Percentiles rank a stretch among this genome's conserved stretches.
phyloP scores from a whole-genome alignment of 2,888 invertebrate species.

The Lampropteryx suffumata region DNA sequence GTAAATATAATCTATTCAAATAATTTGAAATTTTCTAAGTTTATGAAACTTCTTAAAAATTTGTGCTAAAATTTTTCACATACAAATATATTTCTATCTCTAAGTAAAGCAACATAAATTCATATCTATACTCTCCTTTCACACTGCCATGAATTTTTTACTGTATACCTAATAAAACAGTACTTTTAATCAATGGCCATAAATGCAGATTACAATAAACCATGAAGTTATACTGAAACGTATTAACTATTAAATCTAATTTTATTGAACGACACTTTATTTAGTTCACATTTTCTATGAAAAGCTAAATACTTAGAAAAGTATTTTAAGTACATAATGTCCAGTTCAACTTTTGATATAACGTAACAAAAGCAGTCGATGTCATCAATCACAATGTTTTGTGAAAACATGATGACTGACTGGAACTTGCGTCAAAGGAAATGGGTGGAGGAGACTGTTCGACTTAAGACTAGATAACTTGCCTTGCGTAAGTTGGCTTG shows the following conservation, averaged over 20 bases:
- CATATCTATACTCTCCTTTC: no score
- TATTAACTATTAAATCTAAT: slow-evolving; percentile 10
- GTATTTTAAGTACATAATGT: neutral
- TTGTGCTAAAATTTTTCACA: no score
- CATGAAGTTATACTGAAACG: slow-evolving; percentile 1
- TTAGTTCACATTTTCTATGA: slow-evolving; percentile 10
- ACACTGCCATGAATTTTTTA: neutral
- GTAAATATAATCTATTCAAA: no score
- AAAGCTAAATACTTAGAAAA: neutral
- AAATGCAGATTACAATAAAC: slow-evolving; percentile 7
- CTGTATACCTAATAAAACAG: neutral
- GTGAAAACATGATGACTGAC: no score
- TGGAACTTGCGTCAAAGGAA: slow-evolving; percentile 3
- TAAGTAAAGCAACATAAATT: no score
- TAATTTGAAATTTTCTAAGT: no score
- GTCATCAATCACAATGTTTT: slow-evolving; percentile 15
- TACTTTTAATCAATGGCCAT: neutral
- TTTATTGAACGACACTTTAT: slow-evolving; percentile 3
- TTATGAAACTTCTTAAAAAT: no score
- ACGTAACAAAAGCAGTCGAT: slow-evolving; percentile 7
- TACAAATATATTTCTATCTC: no score
- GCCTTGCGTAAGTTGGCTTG: neutral
- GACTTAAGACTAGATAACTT: slow-evolving; percentile 4
- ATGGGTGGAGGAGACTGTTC: slow-evolving; percentile 3
- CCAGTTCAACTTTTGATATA: slow-evolving; percentile 8